A percentile compares a stretch with the other conserved stretches of the same genome.
These are phyloP conservation scores for Vannuccia rotundouncinata DNA, from an alignment of 2,888 invertebrate genomes.

Conservation along the genomic window DNA sequence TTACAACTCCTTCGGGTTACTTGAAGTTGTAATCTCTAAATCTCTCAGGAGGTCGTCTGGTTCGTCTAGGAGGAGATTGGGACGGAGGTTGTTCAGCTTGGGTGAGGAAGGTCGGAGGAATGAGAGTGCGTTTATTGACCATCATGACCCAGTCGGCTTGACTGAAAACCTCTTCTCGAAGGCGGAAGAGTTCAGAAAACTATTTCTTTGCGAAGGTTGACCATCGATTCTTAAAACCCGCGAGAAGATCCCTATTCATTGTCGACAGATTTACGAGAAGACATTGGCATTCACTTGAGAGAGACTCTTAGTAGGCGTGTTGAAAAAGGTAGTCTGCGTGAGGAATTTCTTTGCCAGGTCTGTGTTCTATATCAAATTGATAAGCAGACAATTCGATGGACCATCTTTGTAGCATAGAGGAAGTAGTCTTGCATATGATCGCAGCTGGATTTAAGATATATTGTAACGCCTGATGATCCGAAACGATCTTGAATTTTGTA, in stretches of 20 bases:
- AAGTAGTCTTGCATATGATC: not conserved
- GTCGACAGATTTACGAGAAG: not conserved
- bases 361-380: not conserved
- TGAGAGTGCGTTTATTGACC: constrained; percentile 1
- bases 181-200: not conserved
- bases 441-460: not conserved
- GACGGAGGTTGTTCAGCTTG: too few relatives aligned
- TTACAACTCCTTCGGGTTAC: too few relatives aligned
- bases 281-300: not conserved
- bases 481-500: not conserved
- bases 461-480: not conserved
- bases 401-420: not conserved
- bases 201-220: not conserved
- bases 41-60: too few relatives aligned
- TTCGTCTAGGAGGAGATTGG: too few relatives aligned
- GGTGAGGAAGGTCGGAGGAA: constrained; percentile 4
- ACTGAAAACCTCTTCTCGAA: not conserved
- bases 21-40: too few relatives aligned
- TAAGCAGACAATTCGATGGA: not conserved
- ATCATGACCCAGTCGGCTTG: not conserved
- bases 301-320: not conserved
- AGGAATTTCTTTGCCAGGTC: not conserved
- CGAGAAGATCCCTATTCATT: not conserved
- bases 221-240: not conserved
- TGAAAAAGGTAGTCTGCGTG: not conserved